Percentiles rank a stretch among this genome's conserved stretches.
These are phyloP conservation scores for Carterocephalus palaemon DNA, from an alignment of 2,888 invertebrate species.

Conservation along the genomic window DNA sequence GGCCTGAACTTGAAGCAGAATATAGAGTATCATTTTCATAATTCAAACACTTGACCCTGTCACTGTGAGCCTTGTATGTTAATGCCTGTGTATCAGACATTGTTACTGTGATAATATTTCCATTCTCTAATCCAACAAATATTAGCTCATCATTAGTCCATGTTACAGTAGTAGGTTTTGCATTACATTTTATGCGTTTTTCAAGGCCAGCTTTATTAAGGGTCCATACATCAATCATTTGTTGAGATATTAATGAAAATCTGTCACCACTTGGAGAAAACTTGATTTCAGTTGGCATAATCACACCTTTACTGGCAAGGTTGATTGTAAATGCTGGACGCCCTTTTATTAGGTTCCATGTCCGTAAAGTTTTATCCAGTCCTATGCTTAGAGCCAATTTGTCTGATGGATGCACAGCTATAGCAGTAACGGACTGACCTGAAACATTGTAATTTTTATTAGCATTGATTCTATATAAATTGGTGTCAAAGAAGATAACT, in stretches of 20 bases:
- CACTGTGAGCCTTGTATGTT: conserved; percentile 77
- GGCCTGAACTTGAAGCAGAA: conserved; percentile 88
- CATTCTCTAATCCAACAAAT: conserved; percentile 86
- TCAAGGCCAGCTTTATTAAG: conserved; percentile 87
- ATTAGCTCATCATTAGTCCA: conserved; percentile 83
- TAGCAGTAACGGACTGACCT: conserved; percentile 83
- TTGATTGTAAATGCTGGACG: conserved; percentile 94
- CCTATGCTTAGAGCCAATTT: conserved; percentile 93
- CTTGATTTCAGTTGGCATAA: conserved; percentile 69
- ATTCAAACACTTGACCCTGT: conserved; percentile 83
- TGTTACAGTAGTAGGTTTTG: conserved; percentile 83
- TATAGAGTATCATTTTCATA: conserved; percentile 79
- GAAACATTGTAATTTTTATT: conserved; percentile 29
- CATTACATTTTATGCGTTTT: conserved; percentile 81
- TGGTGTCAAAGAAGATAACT: no score
- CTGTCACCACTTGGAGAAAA: conserved; percentile 89
- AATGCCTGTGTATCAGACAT: conserved; percentile 70
- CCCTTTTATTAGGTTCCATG: conserved; percentile 97
- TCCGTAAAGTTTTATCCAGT: conserved; percentile 88
- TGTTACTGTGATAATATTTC: conserved; percentile 81
- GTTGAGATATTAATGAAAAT: conserved; percentile 87
- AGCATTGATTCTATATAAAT: no score
- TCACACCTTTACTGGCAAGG: conserved; percentile 82
- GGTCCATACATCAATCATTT: conserved; percentile 88
- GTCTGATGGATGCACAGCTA: conserved; percentile 93